phyloP scores from a whole-genome alignment of 1,140 invertebrate genomes.

The Drosophila repleta region DNA sequence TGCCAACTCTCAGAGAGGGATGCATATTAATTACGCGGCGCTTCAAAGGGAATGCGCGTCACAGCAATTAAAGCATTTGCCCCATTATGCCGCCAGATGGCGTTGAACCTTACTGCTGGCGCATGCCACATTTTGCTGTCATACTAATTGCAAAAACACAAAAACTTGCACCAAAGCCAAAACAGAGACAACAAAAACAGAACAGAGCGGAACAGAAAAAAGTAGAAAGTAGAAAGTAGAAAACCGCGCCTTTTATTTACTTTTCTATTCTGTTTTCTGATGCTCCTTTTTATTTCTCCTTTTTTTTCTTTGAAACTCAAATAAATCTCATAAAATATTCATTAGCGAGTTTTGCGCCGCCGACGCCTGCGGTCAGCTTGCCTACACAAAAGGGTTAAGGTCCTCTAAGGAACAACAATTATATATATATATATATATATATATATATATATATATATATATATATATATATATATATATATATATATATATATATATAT shows the following conservation, averaged over 20 bases:
- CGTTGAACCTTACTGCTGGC: conserved; percentile 27
- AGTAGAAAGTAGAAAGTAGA: too few relatives aligned
- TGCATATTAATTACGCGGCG: conserved; percentile 65
- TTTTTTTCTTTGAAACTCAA: conserved; percentile 66
- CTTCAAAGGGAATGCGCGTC: conserved; percentile 54
- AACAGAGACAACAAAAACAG: conserved; percentile 14
- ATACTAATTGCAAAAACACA: conserved; percentile 78
- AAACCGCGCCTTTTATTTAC: conserved; percentile 40
- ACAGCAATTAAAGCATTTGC: conserved; percentile 75
- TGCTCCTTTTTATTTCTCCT: conserved; percentile 8
- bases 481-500: background rate
- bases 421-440: background rate
- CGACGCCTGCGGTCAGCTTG: conserved; percentile 72
- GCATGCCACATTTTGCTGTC: conserved; percentile 49
- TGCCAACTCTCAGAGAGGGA: conserved; percentile 18
- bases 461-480: background rate
- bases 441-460: background rate
- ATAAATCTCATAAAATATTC: conserved; percentile 82
- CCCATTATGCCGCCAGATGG: conserved; percentile 60
- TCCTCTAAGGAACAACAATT: conserved; percentile 25
- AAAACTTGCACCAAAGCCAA: conserved; percentile 61
- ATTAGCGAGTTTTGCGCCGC: conserved; percentile 65
- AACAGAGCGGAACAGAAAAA: conserved; percentile 25
- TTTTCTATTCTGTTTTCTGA: conserved; percentile 28
- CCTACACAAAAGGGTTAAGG: conserved; percentile 73